A percentile compares a stretch with the other conserved stretches of the same genome.
phyloP scores from a whole-genome alignment of 2,113 vertebrate species.

The Anoura caudifer region DNA sequence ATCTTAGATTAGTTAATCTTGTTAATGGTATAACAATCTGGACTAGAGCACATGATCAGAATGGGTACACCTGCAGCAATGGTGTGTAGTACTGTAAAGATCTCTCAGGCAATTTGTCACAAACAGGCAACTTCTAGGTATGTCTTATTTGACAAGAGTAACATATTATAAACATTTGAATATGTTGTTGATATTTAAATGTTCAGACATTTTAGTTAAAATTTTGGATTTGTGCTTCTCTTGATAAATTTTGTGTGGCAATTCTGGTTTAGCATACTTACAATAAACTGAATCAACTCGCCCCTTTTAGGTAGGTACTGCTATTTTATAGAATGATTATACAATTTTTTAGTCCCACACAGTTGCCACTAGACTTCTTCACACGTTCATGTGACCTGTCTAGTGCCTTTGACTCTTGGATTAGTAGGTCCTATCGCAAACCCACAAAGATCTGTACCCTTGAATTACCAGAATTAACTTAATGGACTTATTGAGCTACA shows the following conservation, averaged over 20 bases:
- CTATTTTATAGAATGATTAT: not conserved
- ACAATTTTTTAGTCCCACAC: not conserved
- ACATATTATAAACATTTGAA: not conserved
- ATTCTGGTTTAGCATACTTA: not conserved
- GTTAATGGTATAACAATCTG: not conserved
- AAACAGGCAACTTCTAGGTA: not conserved
- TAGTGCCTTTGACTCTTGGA: not conserved
- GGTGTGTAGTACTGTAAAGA: not conserved
- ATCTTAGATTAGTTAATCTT: not conserved
- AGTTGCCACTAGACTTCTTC: not conserved
- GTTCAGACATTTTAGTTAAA: not conserved
- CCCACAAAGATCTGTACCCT: not conserved
- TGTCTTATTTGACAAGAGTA: not conserved
- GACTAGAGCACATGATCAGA: not conserved
- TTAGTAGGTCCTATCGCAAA: not conserved
- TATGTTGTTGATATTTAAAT: not conserved
- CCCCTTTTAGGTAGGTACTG: not conserved
- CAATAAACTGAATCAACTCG: not conserved
- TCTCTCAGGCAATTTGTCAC: not conserved
- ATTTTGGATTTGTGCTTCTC: not conserved
- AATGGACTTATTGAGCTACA: not conserved
- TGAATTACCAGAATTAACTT: not conserved
- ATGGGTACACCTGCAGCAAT: not conserved
- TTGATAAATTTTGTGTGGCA: not conserved
- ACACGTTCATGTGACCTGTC: not conserved